These are phyloP conservation scores for Paratilapia polleni DNA, from an alignment of 2,113 vertebrate genomes.

Conservation along the genomic window DNA sequence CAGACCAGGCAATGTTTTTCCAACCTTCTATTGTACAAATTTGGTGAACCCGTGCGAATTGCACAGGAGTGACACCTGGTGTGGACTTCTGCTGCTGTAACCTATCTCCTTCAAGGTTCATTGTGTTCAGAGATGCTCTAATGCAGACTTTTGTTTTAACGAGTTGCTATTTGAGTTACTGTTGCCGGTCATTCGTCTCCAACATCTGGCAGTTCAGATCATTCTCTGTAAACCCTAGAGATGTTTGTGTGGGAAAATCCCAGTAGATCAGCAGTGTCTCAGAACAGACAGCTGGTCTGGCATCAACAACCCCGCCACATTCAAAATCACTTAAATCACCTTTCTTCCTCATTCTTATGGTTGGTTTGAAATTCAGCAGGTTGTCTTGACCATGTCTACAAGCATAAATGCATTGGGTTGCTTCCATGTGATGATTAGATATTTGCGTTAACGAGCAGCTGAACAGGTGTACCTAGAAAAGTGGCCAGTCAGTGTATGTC, in stretches of 20 bases:
- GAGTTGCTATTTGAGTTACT: background rate
- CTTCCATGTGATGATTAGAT: background rate
- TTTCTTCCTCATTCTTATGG: background rate
- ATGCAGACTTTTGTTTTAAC: background rate
- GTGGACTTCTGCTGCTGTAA: no score
- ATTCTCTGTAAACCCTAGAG: no score
- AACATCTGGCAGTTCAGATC: background rate
- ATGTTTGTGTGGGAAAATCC: no score
- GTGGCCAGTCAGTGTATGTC: no score
- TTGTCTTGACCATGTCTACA: accelerated
- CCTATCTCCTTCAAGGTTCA: no score
- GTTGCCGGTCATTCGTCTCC: background rate
- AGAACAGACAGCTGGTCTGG: background rate
- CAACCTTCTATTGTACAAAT: background rate
- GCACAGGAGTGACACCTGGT: accelerated
- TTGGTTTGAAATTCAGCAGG: background rate
- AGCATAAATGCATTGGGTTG: no score
- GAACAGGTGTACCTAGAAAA: no score
- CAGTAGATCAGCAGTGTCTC: no score
- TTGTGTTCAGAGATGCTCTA: background rate
- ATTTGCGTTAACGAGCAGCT: no score
- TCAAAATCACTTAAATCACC: background rate
- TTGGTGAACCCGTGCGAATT: no score
- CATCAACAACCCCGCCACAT: accelerated
- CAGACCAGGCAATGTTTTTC: background rate